These are phyloP conservation scores for Spizaetus ornatus DNA, from an alignment of 2,113 vertebrate species.

Conservation along the genomic window DNA sequence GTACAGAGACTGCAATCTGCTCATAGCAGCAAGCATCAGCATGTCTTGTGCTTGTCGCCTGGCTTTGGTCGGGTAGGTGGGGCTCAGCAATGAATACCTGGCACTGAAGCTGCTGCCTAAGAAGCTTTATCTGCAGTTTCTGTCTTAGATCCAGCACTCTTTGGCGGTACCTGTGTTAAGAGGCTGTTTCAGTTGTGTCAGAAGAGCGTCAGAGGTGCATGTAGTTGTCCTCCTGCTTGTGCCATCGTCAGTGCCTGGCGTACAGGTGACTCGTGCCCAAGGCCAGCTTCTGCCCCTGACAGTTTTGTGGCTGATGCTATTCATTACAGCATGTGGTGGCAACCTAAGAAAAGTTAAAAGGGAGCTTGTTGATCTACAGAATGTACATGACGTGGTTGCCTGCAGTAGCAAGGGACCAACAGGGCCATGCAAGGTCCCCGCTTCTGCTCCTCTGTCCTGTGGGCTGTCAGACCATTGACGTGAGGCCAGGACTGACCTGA, in stretches of 20 bases:
- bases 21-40: neutral
- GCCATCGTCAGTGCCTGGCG: rapidly evolving
- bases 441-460: neutral
- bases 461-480: rapidly evolving
- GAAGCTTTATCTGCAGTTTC: constrained; percentile 38
- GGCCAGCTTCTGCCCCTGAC: neutral
- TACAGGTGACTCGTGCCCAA: neutral
- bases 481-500: neutral
- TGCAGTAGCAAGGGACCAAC: neutral
- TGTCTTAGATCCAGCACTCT: neutral
- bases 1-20: neutral
- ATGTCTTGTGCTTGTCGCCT: neutral
- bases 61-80: neutral
- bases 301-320: rapidly evolving
- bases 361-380: neutral
- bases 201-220: neutral
- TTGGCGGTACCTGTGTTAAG: neutral
- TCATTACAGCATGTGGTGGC: neutral
- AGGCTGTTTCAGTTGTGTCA: neutral
- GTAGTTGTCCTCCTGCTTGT: neutral
- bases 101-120: neutral
- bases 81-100: neutral
- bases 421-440: rapidly evolving
- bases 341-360: neutral
- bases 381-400: rapidly evolving